phyloP scores from a whole-genome alignment of 2,797 vertebrate species.

The Falco cherrug region DNA sequence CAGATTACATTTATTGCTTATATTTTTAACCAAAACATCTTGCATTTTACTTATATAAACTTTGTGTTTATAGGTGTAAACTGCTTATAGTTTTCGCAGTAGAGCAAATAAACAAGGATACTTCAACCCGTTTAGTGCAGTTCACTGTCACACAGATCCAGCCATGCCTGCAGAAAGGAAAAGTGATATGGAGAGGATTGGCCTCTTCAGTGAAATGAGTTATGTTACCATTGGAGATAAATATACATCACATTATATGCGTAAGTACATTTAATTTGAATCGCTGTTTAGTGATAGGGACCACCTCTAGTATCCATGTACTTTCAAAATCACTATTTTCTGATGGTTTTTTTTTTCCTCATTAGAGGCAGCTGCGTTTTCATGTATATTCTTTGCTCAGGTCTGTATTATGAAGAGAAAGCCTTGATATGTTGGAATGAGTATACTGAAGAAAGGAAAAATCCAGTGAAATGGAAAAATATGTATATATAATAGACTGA shows the following conservation, averaged over 20 bases:
- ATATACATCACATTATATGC: conserved; percentile 73
- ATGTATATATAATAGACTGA: neutral
- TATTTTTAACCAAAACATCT: neutral
- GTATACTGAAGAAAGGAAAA: neutral
- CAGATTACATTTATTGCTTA: neutral
- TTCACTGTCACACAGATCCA: neutral
- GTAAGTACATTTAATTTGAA: conserved; percentile 68
- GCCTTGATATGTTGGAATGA: neutral
- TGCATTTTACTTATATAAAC: neutral
- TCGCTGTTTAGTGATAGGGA: neutral
- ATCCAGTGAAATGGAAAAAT: neutral
- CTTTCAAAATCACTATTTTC: neutral
- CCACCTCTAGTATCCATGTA: neutral
- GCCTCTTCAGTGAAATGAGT: conserved; percentile 90
- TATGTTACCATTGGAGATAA: conserved; percentile 87
- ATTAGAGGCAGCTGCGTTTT: neutral
- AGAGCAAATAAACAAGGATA: neutral
- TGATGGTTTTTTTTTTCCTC: neutral
- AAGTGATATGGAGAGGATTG: conserved; percentile 88
- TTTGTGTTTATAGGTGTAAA: neutral
- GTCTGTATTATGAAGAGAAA: neutral
- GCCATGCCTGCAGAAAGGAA: conserved; percentile 81
- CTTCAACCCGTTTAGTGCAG: neutral
- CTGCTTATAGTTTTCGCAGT: neutral
- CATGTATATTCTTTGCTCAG: neutral